Percentiles rank a stretch among this genome's conserved stretches.
Evolutionary conservation across 1,140 invertebrate genomes (phyloP).

Genomic region (Papilio aristodemus): DNA sequence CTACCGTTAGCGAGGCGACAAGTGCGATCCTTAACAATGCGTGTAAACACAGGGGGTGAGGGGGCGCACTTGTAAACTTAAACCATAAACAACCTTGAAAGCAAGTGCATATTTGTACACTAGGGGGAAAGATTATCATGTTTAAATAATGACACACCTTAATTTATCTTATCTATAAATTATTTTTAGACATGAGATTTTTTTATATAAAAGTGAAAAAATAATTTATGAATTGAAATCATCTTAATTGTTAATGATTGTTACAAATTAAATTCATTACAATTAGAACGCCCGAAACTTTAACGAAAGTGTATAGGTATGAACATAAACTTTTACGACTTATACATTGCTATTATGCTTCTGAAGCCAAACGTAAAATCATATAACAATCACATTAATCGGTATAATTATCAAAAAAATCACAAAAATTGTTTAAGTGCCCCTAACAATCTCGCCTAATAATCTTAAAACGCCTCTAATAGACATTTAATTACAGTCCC

Average conservation of each 20-base stretch:
- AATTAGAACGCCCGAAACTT: background rate
- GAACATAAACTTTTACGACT: slow-evolving; percentile 45
- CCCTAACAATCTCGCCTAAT: slow-evolving; percentile 68
- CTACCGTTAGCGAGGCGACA: slow-evolving; percentile 45
- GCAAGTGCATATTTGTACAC: slow-evolving; percentile 66
- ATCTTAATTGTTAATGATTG: background rate
- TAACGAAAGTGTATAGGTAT: background rate
- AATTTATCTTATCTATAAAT: background rate
- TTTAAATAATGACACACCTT: background rate
- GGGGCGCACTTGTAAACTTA: slow-evolving; percentile 34
- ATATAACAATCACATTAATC: slow-evolving; percentile 50
- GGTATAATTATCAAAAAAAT: slow-evolving; percentile 60
- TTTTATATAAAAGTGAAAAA: no score
- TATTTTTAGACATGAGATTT: no score
- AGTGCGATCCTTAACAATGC: slow-evolving; percentile 61
- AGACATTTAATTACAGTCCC: slow-evolving; percentile 75
- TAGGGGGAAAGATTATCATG: slow-evolving; percentile 41
- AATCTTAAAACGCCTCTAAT: slow-evolving; percentile 73
- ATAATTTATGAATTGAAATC: background rate
- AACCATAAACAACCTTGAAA: slow-evolving; percentile 40
- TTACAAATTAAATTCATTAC: background rate
- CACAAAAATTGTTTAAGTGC: slow-evolving; percentile 46
- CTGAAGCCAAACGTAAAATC: slow-evolving; percentile 34
- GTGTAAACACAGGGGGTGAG: slow-evolving; percentile 46
- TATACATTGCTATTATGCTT: background rate